Base-by-base conservation (phyloP, 2,797 vertebrate genomes). In the Myripristis murdjan region DNA sequence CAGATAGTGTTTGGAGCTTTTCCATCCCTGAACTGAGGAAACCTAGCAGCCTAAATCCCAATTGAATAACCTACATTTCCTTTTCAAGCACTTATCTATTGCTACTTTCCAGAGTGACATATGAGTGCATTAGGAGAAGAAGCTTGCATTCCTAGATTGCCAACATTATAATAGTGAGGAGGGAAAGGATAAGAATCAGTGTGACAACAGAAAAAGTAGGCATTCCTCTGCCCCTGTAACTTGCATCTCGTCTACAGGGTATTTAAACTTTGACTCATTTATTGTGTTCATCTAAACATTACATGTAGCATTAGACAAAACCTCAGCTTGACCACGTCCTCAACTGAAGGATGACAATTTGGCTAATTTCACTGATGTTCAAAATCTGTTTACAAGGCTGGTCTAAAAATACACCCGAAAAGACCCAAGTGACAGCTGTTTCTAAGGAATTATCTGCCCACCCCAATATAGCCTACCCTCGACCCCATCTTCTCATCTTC, bases 391-490 rank as follows among this genome's bases (percentile, higher is more conserved):
- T 52, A 52, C 49, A 52, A 16, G 23, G 5, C 9, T 9, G 20
- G 47, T 23, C 22, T 69, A 82, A 83, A 82, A 71, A 73, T 79
- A 71, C 77, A 67, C 54, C 71, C 51, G 54, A 71, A 89, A 73
- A 79, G 58, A 77, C 39, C 39, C 28, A 52, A 64, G 23, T 1
- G 56, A 53, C 87, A 88, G 86, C 82, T 86, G 81, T 66, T 77
- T 77, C 46, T 46, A 9, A 75, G 62, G 66, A 79, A 59, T 66
- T 49, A 73, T 82, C 62, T 64, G 66, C 70, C 70, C 37, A 47
- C 52, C 59, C 60, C 83, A 87, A 83, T 63, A 78, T 61, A 84
- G 71, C 4, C 0, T 0, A 53, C 31, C 24, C 72, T 66, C 60
- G 70, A 26, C 44, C 52, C 59, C 39, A 24, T 39, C 43, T 18